Evolutionary conservation across 35 echinoderm and acorn worm genomes (phyloP).

Genomic region (Lytechinus pictus): DNA sequence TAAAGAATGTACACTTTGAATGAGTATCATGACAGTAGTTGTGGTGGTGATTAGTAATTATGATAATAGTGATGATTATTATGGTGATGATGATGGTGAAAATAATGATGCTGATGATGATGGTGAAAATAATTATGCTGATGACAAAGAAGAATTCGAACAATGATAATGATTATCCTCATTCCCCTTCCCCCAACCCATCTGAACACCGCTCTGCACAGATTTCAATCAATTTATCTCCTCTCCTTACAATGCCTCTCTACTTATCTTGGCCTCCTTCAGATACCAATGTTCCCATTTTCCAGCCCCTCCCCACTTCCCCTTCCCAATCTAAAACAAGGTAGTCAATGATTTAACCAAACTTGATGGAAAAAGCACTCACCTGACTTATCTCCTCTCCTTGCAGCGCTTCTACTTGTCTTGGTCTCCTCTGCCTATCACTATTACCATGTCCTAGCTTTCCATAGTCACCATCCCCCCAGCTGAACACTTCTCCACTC

Average conservation of each 20-base stretch:
- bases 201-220: too few relatives aligned
- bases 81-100: background rate
- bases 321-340: too few relatives aligned
- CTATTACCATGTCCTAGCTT: conserved; percentile 99
- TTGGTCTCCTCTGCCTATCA: conserved; percentile 89
- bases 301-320: conserved; percentile 49
- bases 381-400: conserved; percentile 96
- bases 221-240: conserved; percentile 78
- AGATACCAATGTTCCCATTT: conserved; percentile 93
- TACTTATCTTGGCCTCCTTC: conserved; percentile 87
- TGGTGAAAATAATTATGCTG: background rate
- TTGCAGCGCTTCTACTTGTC: conserved; percentile 92
- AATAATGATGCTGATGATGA: background rate
- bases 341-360: too few relatives aligned
- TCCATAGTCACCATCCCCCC: conserved; percentile 98
- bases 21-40: too few relatives aligned
- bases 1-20: background rate
- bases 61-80: too few relatives aligned
- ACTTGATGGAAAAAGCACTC: background rate
- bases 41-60: too few relatives aligned
- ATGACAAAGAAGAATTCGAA: background rate
- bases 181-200: too few relatives aligned
- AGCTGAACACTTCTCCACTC: conserved; percentile 98
- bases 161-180: too few relatives aligned
- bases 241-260: conserved; percentile 90